Evolutionary conservation across 1,140 invertebrate species (phyloP), one percentile per base, ranked within the genome.

Genomic region (Magallana ariakensis): DNA sequence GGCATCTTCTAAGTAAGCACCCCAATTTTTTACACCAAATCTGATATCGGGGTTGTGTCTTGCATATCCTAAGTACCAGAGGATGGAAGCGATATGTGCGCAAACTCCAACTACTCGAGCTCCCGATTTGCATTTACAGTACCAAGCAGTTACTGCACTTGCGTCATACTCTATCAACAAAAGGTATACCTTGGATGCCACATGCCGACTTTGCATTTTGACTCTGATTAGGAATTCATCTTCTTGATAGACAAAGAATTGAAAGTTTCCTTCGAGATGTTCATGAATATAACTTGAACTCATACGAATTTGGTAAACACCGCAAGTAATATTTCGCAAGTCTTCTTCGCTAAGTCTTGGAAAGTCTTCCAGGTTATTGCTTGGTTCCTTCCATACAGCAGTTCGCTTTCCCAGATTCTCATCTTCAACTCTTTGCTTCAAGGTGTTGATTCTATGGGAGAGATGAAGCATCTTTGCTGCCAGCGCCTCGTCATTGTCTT

Each of bases 201-300:
- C 46, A 54, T 87, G 87, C 15, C 87, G 62, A 62, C 87, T 87
- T 22, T 81, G 83, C 3, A n/a, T n/a, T n/a, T n/a, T n/a, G n/a
- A 83, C 70, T 53, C 66, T 62, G 1, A 87, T 9, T 16, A 85
- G 46, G 22, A 11, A 9, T 6, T 9, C 10, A 10, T 87, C 83
- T 19, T 87, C 81, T 58, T 57, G 55, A 62, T 57, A 53, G 11
- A 87, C 56, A 4, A 46, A 8, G 9, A 87, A 33, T 19, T 84
- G 54, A 85, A 19, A 54, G 15, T 84, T 70, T 0, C 33, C 55
- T 9, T 87, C 62, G 19, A 84, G 46, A 80, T 84, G 54, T 62
- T 84, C 53, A 53, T 81, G 83, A 80, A 60, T 85, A 16, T 85
- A 87, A 53, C 55, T 84, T 26, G 83, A 11, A 54, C 87, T 85